Percentiles rank a stretch among this genome's conserved stretches.
Conservation (phyloP, 2,113 vertebrate species). For the Apaloderma vittatum region DNA sequence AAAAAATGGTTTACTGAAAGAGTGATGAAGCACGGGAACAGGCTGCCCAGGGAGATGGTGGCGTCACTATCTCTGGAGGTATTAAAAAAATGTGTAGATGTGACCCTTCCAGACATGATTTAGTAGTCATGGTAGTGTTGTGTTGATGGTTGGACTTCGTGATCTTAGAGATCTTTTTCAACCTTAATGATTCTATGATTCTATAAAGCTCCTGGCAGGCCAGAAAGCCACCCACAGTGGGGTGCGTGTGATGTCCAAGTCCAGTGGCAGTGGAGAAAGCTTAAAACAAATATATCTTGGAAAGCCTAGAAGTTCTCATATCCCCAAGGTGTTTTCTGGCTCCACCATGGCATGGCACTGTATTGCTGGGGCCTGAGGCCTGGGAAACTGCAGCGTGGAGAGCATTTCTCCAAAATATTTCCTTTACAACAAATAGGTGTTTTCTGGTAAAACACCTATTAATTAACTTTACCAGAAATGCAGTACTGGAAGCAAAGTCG, state of each 20-base stretch:
- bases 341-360: not conserved
- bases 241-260: not conserved
- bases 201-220: not conserved
- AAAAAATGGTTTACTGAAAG: too few relatives aligned
- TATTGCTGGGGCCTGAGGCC: not conserved
- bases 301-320: not conserved
- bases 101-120: too few relatives aligned
- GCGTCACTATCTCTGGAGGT: too few relatives aligned
- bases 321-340: not conserved
- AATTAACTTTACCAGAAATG: not conserved
- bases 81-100: too few relatives aligned
- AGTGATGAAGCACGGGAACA: not conserved
- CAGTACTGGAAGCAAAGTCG: not conserved
- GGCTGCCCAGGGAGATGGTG: not conserved
- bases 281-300: not conserved
- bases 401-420: not conserved
- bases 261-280: rapidly evolving
- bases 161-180: too few relatives aligned
- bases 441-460: not conserved
- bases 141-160: too few relatives aligned
- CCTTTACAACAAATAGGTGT: not conserved
- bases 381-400: rapidly evolving
- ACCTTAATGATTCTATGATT: too few relatives aligned
- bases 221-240: not conserved
- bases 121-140: too few relatives aligned